phyloP scores from a whole-genome alignment of 1,140 invertebrate genomes.

The Heliconius hermathena region DNA sequence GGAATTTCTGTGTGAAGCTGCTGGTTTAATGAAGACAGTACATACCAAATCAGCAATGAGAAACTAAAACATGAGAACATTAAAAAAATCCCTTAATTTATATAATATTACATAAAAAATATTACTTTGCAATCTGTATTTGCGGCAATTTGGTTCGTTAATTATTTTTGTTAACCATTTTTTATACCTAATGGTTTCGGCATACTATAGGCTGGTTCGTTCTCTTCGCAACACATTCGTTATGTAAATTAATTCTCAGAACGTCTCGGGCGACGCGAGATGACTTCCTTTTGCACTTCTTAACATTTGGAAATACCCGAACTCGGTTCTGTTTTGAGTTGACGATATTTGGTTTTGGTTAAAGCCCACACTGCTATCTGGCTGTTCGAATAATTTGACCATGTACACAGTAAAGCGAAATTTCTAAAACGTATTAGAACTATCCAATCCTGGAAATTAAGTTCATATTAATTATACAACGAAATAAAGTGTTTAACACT shows the following conservation, averaged over 20 bases:
- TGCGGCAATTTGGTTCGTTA: neutral
- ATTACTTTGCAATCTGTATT: neutral
- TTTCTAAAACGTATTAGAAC: too few species aligned
- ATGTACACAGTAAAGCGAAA: neutral
- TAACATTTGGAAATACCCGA: conserved; percentile 60
- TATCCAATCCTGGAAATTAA: too few species aligned
- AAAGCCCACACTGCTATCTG: neutral
- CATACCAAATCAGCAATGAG: too few species aligned
- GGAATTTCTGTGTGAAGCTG: too few species aligned
- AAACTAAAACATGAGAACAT: neutral
- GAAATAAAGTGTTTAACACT: too few species aligned
- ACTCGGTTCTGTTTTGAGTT: conserved; percentile 29
- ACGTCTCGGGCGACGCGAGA: conserved; percentile 56
- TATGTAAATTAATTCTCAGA: conserved; percentile 72
- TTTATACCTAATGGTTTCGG: neutral
- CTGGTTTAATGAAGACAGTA: too few species aligned
- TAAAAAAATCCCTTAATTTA: neutral
- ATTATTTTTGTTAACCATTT: neutral
- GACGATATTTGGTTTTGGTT: neutral
- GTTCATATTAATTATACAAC: too few species aligned
- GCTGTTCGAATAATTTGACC: neutral
- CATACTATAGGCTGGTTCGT: neutral
- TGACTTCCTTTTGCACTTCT: conserved; percentile 61
- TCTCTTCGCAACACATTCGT: conserved; percentile 46
- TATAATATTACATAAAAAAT: too few species aligned